Evolutionary conservation across 2,113 vertebrate genomes (phyloP), one percentile per base, ranked within the genome.

Genomic region (Empidonax traillii): DNA sequence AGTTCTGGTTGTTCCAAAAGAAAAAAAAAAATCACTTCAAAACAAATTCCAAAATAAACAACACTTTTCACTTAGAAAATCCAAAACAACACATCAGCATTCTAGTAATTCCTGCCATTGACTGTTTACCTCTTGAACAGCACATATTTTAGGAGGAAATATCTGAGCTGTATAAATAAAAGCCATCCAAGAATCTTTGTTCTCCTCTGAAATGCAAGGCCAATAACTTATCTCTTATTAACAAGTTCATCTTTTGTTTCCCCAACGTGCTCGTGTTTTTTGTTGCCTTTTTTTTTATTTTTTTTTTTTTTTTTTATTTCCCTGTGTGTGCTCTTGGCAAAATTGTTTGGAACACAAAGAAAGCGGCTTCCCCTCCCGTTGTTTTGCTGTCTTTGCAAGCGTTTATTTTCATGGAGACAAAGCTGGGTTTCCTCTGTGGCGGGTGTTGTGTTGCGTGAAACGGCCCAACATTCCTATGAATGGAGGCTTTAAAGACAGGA

Each of bases 301-400:
- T 41, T 8, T 56, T 16, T 8, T 30, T 21, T 14, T 55, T 37
- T 39, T 35, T 41, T 10, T 6, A 0, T 1, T 4, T 1, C 13
- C 11, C 21, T 58, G 23, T 51, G 22, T 22, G 37, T 8, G 61
- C 79, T 97, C 41, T 67, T 85, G 87, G 93, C 61, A 85, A 84
- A 96, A 89, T 51, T 8, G 56, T 94, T 84, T 78, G 75, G 94
- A 93, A 65, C 81, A 65, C 84, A 97, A 91, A 87, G 94, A 89
- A 94, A 94, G 83, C 85, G 81, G 95, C 55, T 95, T 97, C 92
- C 92, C 94, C 94, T 95, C 91, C 89, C 73, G 89, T 96, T 96
- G 93, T 93, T 97, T 43, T 93, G 92, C 67, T 95, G 95, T 23
- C 67, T 89, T 85, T 94, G 85, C 77, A 77, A 94, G 87, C 85